Base-by-base conservation (phyloP, 1,140 invertebrate genomes). In the Trichogramma pretiosum region DNA sequence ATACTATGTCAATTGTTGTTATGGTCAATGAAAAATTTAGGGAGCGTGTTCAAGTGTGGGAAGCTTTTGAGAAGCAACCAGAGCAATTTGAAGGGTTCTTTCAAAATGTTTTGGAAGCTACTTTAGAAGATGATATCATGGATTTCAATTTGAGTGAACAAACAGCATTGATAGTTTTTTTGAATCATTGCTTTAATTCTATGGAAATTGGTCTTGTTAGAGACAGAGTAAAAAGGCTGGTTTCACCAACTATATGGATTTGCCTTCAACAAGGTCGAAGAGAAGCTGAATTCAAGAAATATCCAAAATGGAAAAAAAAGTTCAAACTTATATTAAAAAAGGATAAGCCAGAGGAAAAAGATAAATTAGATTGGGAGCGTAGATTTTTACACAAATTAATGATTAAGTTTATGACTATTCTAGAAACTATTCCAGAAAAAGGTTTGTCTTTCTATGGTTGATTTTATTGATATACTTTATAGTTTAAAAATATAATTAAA, bases 21-120 rank as follows among this genome's bases (percentile, higher is more conserved):
- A 95, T 99, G 87, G 81, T 98, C 10, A 99, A 99, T 78, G 95
- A 99, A 62, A 99, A 99, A 65, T 96, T 98, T 62, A 74, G 94
- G 13, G 96, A 99, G 73, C 74, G 94, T 55, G 91, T 98, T 11
- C 86, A 88, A 51, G 90, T 93, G n/a, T 99, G 95, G 95, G 81
- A 87, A 78, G 78, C 82, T 13, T 94, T 99, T 59, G 80, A 87
- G 49, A 83, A 85, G 54, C 72, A 81, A 26, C 81, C 87, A 1
- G 78, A 84, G 1, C 77, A 95, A 47, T 98, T 98, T 71, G 70
- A 82, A 1, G 77, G 75, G 3, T 97, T 98, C 65, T 95, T 99
- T 59, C 78, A 84, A 50, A 82, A 87, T 62, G 83, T 98, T 3
- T 67, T 98, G 5, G 67, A 82, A 48, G 73, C 82, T 0, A 78